Percentiles rank a stretch among this genome's conserved stretches.
These are phyloP conservation scores for Aplysia californica DNA, from an alignment of 1,140 invertebrate species.

Conservation along the genomic window DNA sequence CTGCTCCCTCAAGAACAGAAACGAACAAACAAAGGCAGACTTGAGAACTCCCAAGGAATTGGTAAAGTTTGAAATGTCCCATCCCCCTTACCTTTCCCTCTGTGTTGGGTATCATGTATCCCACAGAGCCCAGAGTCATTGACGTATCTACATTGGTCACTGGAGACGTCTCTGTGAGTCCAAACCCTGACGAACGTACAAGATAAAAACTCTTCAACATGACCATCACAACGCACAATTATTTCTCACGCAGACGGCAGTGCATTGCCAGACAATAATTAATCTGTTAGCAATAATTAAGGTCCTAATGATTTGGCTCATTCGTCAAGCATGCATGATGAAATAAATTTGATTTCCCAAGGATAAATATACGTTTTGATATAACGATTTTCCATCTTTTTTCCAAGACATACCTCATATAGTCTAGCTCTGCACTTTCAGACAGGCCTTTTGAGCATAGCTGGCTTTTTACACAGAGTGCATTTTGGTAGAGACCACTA, in stretches of 20 bases:
- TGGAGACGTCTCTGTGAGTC: slow-evolving; percentile 35
- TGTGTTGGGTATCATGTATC: slow-evolving; percentile 21
- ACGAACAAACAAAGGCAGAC: too few species aligned
- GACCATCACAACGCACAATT: background rate
- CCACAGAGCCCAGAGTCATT: slow-evolving; percentile 3
- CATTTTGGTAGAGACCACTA: too few species aligned
- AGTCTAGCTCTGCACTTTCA: too few species aligned
- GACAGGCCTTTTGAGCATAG: too few species aligned
- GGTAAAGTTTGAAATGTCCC: too few species aligned
- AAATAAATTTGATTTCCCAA: background rate
- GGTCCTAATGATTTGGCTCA: background rate
- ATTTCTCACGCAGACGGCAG: background rate
- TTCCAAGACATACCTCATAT: too few species aligned
- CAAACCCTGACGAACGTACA: slow-evolving; percentile 34
- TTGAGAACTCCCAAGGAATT: too few species aligned
- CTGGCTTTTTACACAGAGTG: too few species aligned
- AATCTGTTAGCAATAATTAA: background rate
- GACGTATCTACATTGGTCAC: slow-evolving; percentile 22
- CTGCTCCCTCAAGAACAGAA: too few species aligned
- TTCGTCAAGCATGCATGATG: background rate
- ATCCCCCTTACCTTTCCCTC: slow-evolving; percentile 24
- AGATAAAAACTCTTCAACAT: background rate
- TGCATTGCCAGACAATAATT: background rate
- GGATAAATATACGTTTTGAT: background rate
- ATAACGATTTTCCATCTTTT: too few species aligned